Conservation (phyloP, 2,797 vertebrate species). For the Eutrigla gurnardus region DNA sequence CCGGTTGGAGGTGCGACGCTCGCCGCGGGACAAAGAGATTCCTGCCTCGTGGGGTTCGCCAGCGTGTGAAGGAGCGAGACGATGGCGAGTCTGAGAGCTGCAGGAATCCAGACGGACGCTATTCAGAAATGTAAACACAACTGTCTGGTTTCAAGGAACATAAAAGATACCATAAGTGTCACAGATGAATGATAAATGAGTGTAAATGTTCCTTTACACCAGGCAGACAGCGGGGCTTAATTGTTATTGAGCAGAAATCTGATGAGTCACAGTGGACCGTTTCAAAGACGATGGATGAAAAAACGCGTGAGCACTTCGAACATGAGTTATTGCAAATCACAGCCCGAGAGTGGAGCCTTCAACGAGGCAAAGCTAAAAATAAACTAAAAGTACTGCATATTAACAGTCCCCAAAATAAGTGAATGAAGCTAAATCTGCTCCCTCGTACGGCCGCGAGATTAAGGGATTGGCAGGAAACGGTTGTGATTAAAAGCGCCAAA, state of each 20-base stretch:
- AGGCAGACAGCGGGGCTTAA: constrained; percentile 2
- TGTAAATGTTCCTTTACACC: constrained; percentile 23
- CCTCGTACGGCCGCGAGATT: constrained; percentile 58
- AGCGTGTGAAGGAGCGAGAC: constrained; percentile 18
- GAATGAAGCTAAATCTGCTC: constrained; percentile 64
- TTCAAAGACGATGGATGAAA: constrained; percentile 37
- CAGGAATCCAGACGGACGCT: constrained; percentile 13
- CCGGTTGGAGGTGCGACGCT: constrained; percentile 4
- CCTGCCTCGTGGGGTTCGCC: constrained; percentile 22
- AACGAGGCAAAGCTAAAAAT: constrained; percentile 41
- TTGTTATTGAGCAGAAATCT: constrained; percentile 19
- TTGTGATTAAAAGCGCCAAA: constrained; percentile 73
- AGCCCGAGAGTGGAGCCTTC: constrained; percentile 15
- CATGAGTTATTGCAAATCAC: constrained; percentile 28
- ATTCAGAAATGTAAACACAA: constrained; percentile 27
- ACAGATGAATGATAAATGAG: constrained; percentile 30
- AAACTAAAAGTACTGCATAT: constrained; percentile 42
- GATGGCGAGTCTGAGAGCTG: constrained; percentile 1
- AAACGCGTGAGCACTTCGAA: constrained; percentile 16
- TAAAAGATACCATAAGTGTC: constrained; percentile 26
- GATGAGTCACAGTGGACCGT: constrained; percentile 25
- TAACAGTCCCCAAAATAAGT: constrained; percentile 69
- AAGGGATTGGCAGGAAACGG: constrained; percentile 65
- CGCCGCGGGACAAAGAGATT: constrained; percentile 17
- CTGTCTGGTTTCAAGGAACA: constrained; percentile 28